phyloP scores from a whole-genome alignment of 2,113 vertebrate species.

The Apeltes quadracus region DNA sequence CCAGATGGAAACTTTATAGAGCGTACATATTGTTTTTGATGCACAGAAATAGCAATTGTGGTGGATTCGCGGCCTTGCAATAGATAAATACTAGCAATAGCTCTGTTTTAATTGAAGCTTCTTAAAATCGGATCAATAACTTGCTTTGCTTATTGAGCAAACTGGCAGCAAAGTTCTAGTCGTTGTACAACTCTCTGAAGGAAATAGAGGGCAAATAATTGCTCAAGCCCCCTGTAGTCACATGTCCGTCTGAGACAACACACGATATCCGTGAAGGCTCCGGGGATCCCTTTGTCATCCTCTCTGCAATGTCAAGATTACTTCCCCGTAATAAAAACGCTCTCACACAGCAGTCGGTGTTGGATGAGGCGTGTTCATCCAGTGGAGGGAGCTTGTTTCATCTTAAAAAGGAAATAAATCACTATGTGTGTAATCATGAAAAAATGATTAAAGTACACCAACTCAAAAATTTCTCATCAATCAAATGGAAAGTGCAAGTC shows the following conservation, averaged over 20 bases:
- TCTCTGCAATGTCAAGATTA: constrained; percentile 5
- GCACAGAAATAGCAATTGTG: constrained; percentile 9
- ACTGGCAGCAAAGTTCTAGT: background rate
- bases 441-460: background rate
- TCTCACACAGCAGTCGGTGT: background rate
- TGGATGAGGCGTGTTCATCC: background rate
- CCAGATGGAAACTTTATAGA: constrained; percentile 11
- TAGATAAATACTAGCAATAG: constrained; percentile 32
- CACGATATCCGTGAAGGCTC: background rate
- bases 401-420: background rate
- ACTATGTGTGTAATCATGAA: background rate
- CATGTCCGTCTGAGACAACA: constrained; percentile 1
- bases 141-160: constrained; percentile 20
- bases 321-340: background rate
- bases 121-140: constrained; percentile 15
- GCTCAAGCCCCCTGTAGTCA: constrained; percentile 14
- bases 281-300: background rate
- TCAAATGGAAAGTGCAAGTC: background rate
- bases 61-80: constrained; percentile 26
- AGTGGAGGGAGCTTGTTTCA: background rate
- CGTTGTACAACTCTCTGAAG: background rate
- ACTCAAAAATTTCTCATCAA: background rate
- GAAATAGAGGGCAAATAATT: background rate
- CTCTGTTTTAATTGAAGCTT: background rate
- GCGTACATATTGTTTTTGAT: background rate